phyloP scores from a whole-genome alignment of 2,797 vertebrate species.

The Buphagus erythrorhynchus region DNA sequence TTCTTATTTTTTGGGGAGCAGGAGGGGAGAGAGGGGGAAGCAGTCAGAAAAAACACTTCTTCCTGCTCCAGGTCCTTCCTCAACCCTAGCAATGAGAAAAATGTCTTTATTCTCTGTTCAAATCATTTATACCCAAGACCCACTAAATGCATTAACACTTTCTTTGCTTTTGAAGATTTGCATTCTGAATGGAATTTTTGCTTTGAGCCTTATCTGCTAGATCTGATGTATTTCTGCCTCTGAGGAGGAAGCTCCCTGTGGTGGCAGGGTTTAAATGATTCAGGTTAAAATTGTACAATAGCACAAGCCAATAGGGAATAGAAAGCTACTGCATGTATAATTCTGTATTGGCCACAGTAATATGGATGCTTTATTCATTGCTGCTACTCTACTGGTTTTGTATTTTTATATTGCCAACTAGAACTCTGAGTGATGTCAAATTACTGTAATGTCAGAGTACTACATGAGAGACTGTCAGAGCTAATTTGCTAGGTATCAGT shows the following conservation, averaged over 20 bases:
- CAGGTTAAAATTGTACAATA: background rate
- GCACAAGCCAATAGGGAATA: background rate
- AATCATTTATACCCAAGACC: background rate
- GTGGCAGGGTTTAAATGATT: background rate
- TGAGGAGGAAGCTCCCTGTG: background rate
- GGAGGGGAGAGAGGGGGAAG: fast-evolving
- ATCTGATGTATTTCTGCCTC: background rate
- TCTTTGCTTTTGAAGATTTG: background rate
- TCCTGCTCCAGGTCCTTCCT: background rate
- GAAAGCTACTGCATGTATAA: background rate
- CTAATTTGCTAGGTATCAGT: background rate
- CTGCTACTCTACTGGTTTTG: background rate
- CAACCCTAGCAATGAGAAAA: background rate
- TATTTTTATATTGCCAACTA: background rate
- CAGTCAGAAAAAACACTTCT: background rate
- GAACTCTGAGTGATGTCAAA: background rate
- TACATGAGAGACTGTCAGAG: background rate
- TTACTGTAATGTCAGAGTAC: background rate
- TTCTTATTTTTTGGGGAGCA: background rate
- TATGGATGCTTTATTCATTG: background rate
- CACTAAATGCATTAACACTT: background rate
- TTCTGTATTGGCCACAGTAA: background rate
- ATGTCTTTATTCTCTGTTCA: background rate
- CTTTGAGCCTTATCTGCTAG: background rate
- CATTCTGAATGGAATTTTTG: background rate